Percentiles rank a stretch among this genome's conserved stretches.
Evolutionary conservation across 2,888 invertebrate species (phyloP).

Genomic region (Rhynchonema sp.): DNA sequence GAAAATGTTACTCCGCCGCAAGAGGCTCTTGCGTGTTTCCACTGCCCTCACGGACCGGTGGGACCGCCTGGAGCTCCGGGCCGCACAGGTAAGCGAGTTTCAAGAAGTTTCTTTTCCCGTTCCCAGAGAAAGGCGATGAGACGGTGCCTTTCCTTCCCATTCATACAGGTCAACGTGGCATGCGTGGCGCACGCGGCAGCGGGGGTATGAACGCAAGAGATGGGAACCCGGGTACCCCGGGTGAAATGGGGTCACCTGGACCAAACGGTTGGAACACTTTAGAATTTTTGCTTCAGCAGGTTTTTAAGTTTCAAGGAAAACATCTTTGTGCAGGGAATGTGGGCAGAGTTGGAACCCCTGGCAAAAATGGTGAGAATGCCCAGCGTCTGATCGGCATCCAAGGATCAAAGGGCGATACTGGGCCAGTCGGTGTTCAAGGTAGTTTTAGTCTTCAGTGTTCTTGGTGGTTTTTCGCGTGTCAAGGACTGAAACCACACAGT

Average conservation of each 20-base stretch:
- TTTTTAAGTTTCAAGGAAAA: too few relatives aligned
- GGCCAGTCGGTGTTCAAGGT: background rate
- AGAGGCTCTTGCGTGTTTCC: background rate
- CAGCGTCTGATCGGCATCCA: background rate
- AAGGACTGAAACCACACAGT: too few relatives aligned
- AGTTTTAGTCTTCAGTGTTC: too few relatives aligned
- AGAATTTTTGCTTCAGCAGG: too few relatives aligned
- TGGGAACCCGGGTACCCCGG: background rate
- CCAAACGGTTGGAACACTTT: background rate
- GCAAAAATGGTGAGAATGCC: background rate
- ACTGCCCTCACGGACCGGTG: constrained; percentile 1
- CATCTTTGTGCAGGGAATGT: too few relatives aligned
- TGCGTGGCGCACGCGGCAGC: background rate
- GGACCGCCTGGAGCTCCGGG: constrained; percentile 3
- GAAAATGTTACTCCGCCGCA: background rate
- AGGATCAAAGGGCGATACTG: background rate
- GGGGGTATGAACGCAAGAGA: background rate
- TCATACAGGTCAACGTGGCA: background rate
- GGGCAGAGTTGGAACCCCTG: background rate
- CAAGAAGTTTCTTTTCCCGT: too few relatives aligned
- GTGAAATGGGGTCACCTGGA: background rate
- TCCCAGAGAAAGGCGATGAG: background rate
- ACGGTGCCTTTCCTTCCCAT: too few relatives aligned
- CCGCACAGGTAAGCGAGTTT: background rate
- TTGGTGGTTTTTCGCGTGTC: too few relatives aligned